Conservation (phyloP, 2,113 vertebrate genomes). For the Copsychus sechellarum region DNA sequence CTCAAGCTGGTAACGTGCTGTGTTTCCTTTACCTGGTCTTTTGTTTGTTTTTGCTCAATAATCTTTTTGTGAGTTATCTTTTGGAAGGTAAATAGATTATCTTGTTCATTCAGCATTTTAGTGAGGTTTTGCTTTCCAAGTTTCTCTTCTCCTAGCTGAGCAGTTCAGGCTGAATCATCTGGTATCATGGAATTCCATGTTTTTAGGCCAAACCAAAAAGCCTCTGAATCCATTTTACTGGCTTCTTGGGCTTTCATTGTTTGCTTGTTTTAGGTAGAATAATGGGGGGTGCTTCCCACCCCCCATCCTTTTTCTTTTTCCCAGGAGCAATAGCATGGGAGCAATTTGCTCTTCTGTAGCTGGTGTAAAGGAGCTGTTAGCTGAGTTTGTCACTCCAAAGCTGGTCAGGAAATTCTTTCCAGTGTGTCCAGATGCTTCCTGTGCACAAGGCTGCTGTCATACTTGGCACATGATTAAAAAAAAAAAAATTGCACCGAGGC, state of each 20-base stretch:
- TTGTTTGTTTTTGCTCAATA: not conserved
- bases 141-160: not conserved
- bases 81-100: not conserved
- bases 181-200: not conserved
- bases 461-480: not conserved
- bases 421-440: constrained; percentile 58
- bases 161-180: not conserved
- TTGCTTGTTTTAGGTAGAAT: not conserved
- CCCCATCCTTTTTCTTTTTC: not conserved
- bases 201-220: not conserved
- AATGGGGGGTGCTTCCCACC: fast-evolving
- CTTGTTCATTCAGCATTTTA: not conserved
- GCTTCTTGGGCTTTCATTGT: not conserved
- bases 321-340: not conserved
- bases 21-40: not conserved
- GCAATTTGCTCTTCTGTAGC: not conserved
- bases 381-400: not conserved
- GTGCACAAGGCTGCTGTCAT: constrained; percentile 23
- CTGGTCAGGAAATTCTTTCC: constrained; percentile 46
- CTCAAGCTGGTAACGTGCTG: not conserved
- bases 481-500: not conserved
- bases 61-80: not conserved
- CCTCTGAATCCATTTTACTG: not conserved
- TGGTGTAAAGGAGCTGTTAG: not conserved
- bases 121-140: not conserved